Conservation (phyloP, 2,113 vertebrate species). For the Grus americana region DNA sequence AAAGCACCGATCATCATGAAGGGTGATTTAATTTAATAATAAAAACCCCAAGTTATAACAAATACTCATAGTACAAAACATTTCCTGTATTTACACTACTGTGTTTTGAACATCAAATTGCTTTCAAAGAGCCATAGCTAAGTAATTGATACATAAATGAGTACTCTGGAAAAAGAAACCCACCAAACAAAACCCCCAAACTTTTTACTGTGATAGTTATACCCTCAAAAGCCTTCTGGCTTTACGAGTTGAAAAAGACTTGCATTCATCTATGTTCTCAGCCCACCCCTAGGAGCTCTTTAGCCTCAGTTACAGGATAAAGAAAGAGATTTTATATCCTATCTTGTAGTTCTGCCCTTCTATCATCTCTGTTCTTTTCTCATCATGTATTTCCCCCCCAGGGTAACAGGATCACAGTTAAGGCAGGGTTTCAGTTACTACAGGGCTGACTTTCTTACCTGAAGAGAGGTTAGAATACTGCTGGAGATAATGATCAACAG, state of each 20-base stretch:
- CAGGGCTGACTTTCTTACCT: constrained; percentile 76
- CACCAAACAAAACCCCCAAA: too few species aligned
- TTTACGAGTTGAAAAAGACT: background rate
- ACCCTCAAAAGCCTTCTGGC: background rate
- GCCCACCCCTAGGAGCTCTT: background rate
- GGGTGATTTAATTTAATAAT: background rate
- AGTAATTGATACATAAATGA: background rate
- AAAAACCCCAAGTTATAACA: background rate
- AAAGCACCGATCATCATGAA: background rate
- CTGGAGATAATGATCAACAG: constrained; percentile 98
- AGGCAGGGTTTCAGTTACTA: background rate
- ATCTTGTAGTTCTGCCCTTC: background rate
- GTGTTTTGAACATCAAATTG: background rate
- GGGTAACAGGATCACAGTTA: background rate
- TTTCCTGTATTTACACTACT: background rate
- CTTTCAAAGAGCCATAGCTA: background rate
- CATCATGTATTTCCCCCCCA: background rate
- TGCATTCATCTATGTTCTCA: background rate
- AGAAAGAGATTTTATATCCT: background rate
- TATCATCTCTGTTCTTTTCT: background rate
- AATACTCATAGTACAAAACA: background rate
- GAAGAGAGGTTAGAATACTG: constrained; percentile 95
- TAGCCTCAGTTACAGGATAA: background rate
- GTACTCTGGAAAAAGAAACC: background rate
- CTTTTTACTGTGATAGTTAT: background rate